Base-by-base conservation (phyloP, 2,113 vertebrate genomes). In the Cathartes aura region DNA sequence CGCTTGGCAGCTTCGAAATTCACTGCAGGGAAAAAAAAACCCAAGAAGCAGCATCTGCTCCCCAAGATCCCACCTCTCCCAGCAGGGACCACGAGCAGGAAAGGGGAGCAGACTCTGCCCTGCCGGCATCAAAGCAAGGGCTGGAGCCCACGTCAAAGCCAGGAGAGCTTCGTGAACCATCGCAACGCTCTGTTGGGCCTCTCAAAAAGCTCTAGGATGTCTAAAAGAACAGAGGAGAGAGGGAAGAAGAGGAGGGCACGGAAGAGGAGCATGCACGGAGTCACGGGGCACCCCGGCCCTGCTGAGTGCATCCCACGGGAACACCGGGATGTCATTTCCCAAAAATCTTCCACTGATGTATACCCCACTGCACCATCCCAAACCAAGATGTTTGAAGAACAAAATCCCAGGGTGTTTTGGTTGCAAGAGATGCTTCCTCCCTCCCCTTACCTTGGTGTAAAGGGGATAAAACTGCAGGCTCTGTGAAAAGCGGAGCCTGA, bases 171-270 rank as follows among this genome's bases (percentile, higher is more conserved):
- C 4, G 0, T 64, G 36, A 60, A 34, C 43, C 55, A 22, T 10
- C 76, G 9, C 13, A 30, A 4, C 0, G 0, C 27, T 43, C 47
- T 30, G 7, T 1, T 48, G 24, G 52, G 21, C 63, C 15, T 68
- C 68, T 20, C 27, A 63, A 47, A 62, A 23, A 42, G 29, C n/a
- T 36, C n/a, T 20, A 43, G 64, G 26, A 26, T 47, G 23, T 47
- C 18, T 22, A 6, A 32, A 67, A 59, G 70, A 21, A 2, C 20
- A 30, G 23, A 48, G 45, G 55, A 74, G 42, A 50, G 13, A 27
- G 23, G 53, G 16, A 0, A 38, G 21, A 53, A 42, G 55, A 38
- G 50, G 38, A 75, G 34, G n/a, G 22, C 29, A 5, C 0, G 3
- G 15, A 12, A 72, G 26, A 93, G n/a, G 42, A 60, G 24, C 43